A percentile compares a stretch with the other conserved stretches of the same genome.
Evolutionary conservation across 2,113 vertebrate genomes (phyloP).

Genomic region (Dipodomys merriami): DNA sequence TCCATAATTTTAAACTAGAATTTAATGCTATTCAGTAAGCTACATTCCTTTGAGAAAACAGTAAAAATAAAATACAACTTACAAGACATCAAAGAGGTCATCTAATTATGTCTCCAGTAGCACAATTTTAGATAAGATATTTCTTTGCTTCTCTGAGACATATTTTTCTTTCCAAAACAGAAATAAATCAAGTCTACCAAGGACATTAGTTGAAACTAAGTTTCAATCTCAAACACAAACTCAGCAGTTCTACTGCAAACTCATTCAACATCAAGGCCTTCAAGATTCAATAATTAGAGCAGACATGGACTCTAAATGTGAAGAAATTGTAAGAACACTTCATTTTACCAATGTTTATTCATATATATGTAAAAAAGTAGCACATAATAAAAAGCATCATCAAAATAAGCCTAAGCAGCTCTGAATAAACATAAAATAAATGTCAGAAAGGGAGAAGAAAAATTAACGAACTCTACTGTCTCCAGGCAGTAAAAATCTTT

Average conservation of each 20-base stretch:
- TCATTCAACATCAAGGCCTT: constrained; percentile 46
- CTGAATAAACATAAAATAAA: too few relatives aligned
- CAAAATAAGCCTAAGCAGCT: too few relatives aligned
- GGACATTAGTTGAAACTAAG: constrained; percentile 60
- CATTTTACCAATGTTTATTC: too few relatives aligned
- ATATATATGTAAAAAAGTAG: too few relatives aligned
- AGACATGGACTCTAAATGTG: too few relatives aligned
- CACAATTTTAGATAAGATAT: constrained; percentile 40
- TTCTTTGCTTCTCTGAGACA: constrained; percentile 19
- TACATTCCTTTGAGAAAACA: constrained; percentile 17
- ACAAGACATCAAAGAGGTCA: neutral
- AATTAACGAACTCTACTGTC: too few relatives aligned
- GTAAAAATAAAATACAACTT: constrained; percentile 3
- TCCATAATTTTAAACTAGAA: constrained; percentile 37
- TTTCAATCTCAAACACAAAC: constrained; percentile 44
- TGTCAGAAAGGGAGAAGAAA: too few relatives aligned
- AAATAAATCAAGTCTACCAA: constrained; percentile 59
- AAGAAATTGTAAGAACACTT: too few relatives aligned
- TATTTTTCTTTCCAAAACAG: constrained; percentile 36
- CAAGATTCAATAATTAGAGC: constrained; percentile 40
- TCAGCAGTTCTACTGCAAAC: constrained; percentile 40
- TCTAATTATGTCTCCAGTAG: constrained; percentile 26
- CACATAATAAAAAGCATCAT: too few relatives aligned
- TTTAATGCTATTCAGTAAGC: neutral
- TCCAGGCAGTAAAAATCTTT: too few relatives aligned